Evolutionary conservation across 1,140 invertebrate genomes (phyloP).

Genomic region (Leptinotarsa undecemlineata): DNA sequence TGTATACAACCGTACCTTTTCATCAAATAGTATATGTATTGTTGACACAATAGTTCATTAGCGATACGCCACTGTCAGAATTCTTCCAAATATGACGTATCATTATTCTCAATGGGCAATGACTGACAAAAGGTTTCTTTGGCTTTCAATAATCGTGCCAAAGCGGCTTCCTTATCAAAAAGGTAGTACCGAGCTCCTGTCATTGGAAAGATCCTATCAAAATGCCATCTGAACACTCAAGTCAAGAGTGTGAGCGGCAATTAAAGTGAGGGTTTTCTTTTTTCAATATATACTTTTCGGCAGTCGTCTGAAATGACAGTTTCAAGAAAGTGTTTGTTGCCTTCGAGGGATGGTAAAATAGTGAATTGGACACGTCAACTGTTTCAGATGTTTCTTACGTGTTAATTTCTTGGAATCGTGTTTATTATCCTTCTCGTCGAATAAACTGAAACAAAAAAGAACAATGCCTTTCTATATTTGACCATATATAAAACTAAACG

Average conservation of each 20-base stretch:
- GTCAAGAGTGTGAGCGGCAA: neutral
- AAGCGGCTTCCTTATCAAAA: conserved; percentile 7
- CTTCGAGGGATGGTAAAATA: neutral
- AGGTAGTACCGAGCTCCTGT: conserved; percentile 7
- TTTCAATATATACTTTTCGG: neutral
- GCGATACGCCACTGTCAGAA: neutral
- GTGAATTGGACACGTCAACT: too few species aligned
- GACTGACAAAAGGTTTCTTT: conserved; percentile 1
- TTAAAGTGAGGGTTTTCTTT: too few species aligned
- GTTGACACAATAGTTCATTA: too few species aligned
- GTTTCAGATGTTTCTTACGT: too few species aligned
- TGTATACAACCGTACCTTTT: too few species aligned
- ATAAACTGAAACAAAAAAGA: too few species aligned
- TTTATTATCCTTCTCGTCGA: too few species aligned
- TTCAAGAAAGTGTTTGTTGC: neutral
- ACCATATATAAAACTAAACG: too few species aligned
- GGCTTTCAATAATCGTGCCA: conserved; percentile 5
- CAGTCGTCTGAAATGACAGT: neutral
- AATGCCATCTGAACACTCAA: conserved; percentile 5
- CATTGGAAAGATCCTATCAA: neutral
- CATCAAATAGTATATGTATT: too few species aligned
- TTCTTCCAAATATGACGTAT: conserved; percentile 6
- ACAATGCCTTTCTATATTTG: too few species aligned
- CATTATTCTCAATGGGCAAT: conserved; percentile 4
- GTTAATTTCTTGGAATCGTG: too few species aligned